Evolutionary conservation across 1,140 invertebrate genomes (phyloP), one percentile per base, ranked within the genome.

Genomic region (Dendroctonus ponderosae): DNA sequence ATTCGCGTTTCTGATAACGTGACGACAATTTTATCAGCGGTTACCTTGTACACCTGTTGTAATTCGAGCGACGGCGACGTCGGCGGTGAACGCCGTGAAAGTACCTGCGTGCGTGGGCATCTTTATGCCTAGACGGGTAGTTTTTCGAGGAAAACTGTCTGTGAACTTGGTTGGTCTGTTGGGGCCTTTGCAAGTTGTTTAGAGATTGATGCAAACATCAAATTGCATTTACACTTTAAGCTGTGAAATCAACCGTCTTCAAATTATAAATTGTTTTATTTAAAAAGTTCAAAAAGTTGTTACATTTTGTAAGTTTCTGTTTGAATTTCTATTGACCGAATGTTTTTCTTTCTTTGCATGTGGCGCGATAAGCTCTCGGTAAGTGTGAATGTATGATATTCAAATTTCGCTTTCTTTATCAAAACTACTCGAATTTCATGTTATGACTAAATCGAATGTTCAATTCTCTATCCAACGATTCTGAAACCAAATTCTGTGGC

Each of bases 41-140:
- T 56, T 56, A 56, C 53, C 53, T 56, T 40, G 53, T 56, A 39
- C 53, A 56, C 53, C 53, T 56, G 53, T 6, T 40, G 53, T 40
- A 40, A 40, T 26, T 56, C 1, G 15, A 56, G 7, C 15, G 8
- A 9, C 50, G 50, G 50, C 8, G 15, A 8, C 14, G 14, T 15
- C 9, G 7, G 15, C 15, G 26, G n/a, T 52, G 50, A 52, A 56
- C 7, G 3, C 4, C 26, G 53, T 56, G 53, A 56, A 56, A 56
- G 53, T 56, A 11, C 26, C 7, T 39, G 3, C 26, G 26, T 26
- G 26, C 26, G 26, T 26, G 26, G 3, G 26, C 26, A 26, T 3
- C 26, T 26, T 26, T 26, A 26, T 26, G 26, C 26, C 40, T 56
- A 1, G 26, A 46, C 12, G 3, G 8, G 8, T 11, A 4, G 8